These are phyloP conservation scores for Crypturellus tataupa DNA, from an alignment of 2,797 vertebrate species.

Conservation along the genomic window DNA sequence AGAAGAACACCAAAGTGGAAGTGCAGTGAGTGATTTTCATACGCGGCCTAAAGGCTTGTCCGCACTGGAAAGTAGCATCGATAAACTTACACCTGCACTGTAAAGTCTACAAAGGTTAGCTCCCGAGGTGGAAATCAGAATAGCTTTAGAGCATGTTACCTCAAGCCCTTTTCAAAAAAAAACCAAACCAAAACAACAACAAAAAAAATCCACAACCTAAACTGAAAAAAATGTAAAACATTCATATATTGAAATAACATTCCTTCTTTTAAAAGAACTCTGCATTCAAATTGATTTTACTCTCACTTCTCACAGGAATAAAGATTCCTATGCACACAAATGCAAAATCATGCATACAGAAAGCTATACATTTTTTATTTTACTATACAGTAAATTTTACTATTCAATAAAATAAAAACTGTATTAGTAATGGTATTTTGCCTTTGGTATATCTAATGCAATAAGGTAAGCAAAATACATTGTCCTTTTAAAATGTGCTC, in stretches of 20 bases:
- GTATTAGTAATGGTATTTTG: neutral
- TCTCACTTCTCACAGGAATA: neutral
- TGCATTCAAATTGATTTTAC: neutral
- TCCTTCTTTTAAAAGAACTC: neutral
- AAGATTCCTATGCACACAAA: neutral
- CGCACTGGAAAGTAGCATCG: neutral
- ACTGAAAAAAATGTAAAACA: neutral
- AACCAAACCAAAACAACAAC: accelerated
- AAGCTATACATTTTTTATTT: neutral
- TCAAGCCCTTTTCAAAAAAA: neutral
- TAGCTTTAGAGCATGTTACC: neutral
- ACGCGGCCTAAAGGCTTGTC: neutral
- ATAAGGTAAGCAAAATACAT: neutral
- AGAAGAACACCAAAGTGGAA: neutral
- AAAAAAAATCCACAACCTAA: neutral
- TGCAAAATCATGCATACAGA: neutral
- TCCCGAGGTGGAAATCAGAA: neutral
- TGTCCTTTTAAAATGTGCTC: neutral
- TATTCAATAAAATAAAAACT: neutral
- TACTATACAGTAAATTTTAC: no score
- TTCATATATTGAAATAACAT: neutral
- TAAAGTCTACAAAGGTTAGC: neutral
- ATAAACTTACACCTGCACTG: neutral
- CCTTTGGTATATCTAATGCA: neutral
- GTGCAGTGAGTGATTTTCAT: neutral